Evolutionary conservation across 2,888 invertebrate species (phyloP), one percentile per base, ranked within the genome.

Genomic region (Acanthosepion pharaonis): DNA sequence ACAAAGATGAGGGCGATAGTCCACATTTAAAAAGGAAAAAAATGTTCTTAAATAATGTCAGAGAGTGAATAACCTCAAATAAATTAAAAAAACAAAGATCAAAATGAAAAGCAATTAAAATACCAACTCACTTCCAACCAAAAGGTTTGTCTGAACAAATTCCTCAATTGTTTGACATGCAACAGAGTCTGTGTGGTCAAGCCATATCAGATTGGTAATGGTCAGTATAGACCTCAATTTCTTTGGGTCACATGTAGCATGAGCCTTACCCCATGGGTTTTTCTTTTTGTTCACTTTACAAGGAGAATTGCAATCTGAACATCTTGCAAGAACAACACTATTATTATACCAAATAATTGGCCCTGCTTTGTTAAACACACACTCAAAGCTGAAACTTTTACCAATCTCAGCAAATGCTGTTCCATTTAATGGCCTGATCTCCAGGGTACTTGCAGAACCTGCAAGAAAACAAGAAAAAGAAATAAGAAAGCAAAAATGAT

Each of bases 271-370:
- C 78, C 78, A 78, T 78, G 78, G 78, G 25, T 78, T 78, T 5
- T n/a, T 25, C 28, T 78, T n/a, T 8, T 28, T 8, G 78, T 28
- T 28, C n/a, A 78, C n/a, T 6, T 78, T 78, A 28, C 78, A 78
- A n/a, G 78, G 28, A 28, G n/a, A 78, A 28, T 25, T 25, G n/a
- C 78, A 78, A 78, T 11, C 28, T 78, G 78, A 6, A n/a, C 78
- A 78, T n/a, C n/a, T 78, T 78, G 25, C 25, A 9, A 78, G 5
- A 28, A n/a, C 28, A 28, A 78, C 28, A 78, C 78, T 78, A n/a
- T 78, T 78, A 78, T 78, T 78, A 78, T 78, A 78, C 78, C 78
- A 78, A 78, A 78, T 78, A 78, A 78, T n/a, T 78, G 78, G 28
- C 9, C 9, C 28, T 9, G 28, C n/a, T 78, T n/a, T 28, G 78